A percentile compares a stretch with the other conserved stretches of the same genome.
These are phyloP conservation scores for Apamea monoglypha DNA, from an alignment of 2,888 invertebrate genomes.

Conservation along the genomic window DNA sequence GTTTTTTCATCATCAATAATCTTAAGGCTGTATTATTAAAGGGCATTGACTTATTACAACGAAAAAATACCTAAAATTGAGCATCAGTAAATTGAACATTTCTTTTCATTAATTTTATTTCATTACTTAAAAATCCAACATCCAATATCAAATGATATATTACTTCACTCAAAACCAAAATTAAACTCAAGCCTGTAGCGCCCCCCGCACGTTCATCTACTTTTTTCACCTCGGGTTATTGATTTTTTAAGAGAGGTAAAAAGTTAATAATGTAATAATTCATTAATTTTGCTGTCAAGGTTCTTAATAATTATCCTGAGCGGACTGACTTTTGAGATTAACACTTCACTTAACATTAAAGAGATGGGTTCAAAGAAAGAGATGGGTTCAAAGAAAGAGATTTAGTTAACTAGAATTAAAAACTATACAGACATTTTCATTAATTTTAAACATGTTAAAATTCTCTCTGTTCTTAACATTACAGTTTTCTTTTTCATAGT, in stretches of 20 bases:
- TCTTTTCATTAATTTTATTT: not conserved
- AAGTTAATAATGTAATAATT: not conserved
- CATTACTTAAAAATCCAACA: no score
- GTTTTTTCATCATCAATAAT: not conserved
- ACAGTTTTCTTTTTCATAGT: not conserved
- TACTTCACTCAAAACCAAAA: not conserved
- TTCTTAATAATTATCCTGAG: slow-evolving; percentile 1
- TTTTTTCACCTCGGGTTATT: not conserved
- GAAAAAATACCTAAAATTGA: not conserved
- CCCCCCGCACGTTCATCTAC: not conserved
- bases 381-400: not conserved
- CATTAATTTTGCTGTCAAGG: not conserved
- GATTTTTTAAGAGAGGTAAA: not conserved
- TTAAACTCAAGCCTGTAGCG: not conserved
- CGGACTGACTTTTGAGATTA: slow-evolving; percentile 6
- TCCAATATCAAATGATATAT: no score
- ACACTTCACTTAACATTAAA: slow-evolving; percentile 15
- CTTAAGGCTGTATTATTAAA: not conserved
- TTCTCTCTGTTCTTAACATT: not conserved
- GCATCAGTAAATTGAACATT: not conserved
- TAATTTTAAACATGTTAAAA: not conserved
- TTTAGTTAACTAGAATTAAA: slow-evolving; percentile 19
- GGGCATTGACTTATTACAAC: no score
- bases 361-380: slow-evolving; percentile 3
- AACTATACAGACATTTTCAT: slow-evolving; percentile 25